These are phyloP conservation scores for Drosophila nigromelanica DNA, from an alignment of 1,140 invertebrate species.

Conservation along the genomic window DNA sequence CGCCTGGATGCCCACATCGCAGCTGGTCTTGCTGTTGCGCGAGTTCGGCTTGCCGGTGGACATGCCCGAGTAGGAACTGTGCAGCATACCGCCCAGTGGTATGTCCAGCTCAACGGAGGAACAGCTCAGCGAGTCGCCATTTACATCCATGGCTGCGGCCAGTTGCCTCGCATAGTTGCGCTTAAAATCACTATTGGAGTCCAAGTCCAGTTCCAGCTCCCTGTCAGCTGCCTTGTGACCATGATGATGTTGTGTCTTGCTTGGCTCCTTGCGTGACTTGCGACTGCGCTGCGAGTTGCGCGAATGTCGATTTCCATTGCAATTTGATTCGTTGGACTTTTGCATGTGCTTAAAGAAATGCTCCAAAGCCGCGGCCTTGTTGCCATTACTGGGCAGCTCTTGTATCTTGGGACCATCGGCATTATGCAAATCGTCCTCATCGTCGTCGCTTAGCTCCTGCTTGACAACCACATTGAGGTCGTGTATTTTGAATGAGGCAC, in stretches of 20 bases:
- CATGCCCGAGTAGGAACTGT: slow-evolving; percentile 84
- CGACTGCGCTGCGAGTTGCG: slow-evolving; percentile 68
- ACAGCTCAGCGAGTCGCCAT: slow-evolving; percentile 57
- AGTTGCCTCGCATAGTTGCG: slow-evolving; percentile 53
- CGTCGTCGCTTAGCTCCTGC: slow-evolving; percentile 85
- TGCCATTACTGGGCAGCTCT: slow-evolving; percentile 46
- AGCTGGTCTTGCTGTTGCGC: slow-evolving; percentile 84
- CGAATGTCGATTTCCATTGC: slow-evolving; percentile 60
- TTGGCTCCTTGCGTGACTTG: slow-evolving; percentile 56
- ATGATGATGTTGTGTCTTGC: slow-evolving; percentile 18
- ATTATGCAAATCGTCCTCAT: slow-evolving; percentile 69
- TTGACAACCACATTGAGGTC: slow-evolving; percentile 85
- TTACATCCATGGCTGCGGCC: slow-evolving; percentile 35
- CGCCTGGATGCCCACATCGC: slow-evolving; percentile 86
- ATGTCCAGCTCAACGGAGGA: slow-evolving; percentile 68
- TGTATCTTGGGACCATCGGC: slow-evolving; percentile 47
- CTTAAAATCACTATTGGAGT: slow-evolving; percentile 57
- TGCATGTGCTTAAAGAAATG: slow-evolving; percentile 72
- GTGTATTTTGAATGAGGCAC: slow-evolving; percentile 84
- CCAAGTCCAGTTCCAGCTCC: slow-evolving; percentile 44
- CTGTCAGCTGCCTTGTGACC: slow-evolving; percentile 26
- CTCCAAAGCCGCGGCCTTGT: slow-evolving; percentile 74
- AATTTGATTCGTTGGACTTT: slow-evolving; percentile 73
- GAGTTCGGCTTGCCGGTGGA: slow-evolving; percentile 85
- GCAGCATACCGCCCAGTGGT: slow-evolving; percentile 66